Evolutionary conservation across 2,888 invertebrate species (phyloP).

Genomic region (Volucella inflata): DNA sequence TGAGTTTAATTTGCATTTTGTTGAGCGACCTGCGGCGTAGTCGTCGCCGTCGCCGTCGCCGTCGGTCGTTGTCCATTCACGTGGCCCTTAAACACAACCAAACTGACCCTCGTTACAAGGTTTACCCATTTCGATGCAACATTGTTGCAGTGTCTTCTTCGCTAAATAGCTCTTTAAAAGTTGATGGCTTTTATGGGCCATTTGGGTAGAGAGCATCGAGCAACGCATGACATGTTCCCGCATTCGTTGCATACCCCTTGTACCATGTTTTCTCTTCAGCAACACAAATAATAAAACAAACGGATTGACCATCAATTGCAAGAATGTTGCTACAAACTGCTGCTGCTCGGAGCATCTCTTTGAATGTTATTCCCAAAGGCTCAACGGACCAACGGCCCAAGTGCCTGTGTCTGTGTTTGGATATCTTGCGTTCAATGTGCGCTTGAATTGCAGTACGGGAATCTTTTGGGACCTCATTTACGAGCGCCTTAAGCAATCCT

Average conservation of each 20-base stretch:
- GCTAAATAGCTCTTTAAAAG: slow-evolving; percentile 74
- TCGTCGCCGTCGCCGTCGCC: slow-evolving; percentile 2
- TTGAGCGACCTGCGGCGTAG: slow-evolving; percentile 56
- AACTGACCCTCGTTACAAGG: slow-evolving; percentile 49
- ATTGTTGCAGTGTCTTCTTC: slow-evolving; percentile 61
- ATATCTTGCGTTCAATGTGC: slow-evolving; percentile 68
- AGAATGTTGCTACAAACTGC: slow-evolving; percentile 68
- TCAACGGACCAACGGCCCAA: slow-evolving; percentile 7
- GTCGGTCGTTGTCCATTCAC: not conserved
- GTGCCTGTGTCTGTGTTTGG: slow-evolving; percentile 30
- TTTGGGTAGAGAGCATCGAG: slow-evolving; percentile 51
- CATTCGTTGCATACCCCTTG: slow-evolving; percentile 11
- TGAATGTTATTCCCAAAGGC: not conserved
- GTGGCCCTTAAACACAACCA: slow-evolving; percentile 10
- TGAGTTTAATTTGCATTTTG: slow-evolving; percentile 69
- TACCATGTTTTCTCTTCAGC: not conserved
- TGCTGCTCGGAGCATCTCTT: not conserved
- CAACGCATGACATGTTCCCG: slow-evolving; percentile 46
- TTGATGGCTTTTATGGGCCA: slow-evolving; percentile 74
- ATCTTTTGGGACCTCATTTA: slow-evolving; percentile 46
- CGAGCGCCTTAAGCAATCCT: slow-evolving; percentile 46
- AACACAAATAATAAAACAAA: slow-evolving; percentile 72
- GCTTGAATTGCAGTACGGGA: slow-evolving; percentile 68
- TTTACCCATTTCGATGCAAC: slow-evolving; percentile 57
- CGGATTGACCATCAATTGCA: slow-evolving; percentile 73